Conservation (phyloP, 2,113 vertebrate genomes). For the Chaetorhynchus papuensis region DNA sequence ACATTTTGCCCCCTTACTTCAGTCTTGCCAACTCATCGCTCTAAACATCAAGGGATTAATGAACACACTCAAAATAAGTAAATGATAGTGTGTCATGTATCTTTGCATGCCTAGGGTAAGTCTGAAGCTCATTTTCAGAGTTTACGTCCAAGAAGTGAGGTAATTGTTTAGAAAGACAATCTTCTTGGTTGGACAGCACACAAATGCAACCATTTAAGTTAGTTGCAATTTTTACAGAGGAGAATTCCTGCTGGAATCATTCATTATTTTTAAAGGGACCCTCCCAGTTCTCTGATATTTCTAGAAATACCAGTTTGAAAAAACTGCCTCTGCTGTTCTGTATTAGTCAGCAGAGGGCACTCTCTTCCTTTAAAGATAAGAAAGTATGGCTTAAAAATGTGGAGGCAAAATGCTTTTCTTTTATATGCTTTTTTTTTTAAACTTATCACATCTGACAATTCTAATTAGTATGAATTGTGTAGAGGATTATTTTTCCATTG, state of each 20-base stretch:
- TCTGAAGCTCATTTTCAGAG: not conserved
- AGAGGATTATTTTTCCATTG: not conserved
- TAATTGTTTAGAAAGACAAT: not conserved
- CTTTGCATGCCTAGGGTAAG: not conserved
- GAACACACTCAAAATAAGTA: not conserved
- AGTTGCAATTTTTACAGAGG: not conserved
- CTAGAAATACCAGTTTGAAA: not conserved
- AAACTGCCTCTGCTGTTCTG: not conserved
- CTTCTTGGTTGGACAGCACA: not conserved
- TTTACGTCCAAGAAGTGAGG: not conserved
- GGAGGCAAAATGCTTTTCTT: not conserved
- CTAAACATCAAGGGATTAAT: not conserved
- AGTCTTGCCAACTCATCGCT: not conserved
- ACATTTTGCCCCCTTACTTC: not conserved
- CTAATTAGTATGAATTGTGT: not conserved
- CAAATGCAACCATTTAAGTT: not conserved
- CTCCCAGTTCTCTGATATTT: not conserved
- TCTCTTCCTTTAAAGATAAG: not conserved
- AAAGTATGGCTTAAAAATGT: not conserved
- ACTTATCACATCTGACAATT: not conserved
- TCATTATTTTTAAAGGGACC: conserved; percentile 19
- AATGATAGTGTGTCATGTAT: not conserved
- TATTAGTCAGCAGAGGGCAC: conserved; percentile 32
- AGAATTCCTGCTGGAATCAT: not conserved
- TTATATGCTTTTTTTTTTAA: not conserved